Base-by-base conservation (phyloP, 2,888 invertebrate genomes). In the Stenoptilia bipunctidactyla region DNA sequence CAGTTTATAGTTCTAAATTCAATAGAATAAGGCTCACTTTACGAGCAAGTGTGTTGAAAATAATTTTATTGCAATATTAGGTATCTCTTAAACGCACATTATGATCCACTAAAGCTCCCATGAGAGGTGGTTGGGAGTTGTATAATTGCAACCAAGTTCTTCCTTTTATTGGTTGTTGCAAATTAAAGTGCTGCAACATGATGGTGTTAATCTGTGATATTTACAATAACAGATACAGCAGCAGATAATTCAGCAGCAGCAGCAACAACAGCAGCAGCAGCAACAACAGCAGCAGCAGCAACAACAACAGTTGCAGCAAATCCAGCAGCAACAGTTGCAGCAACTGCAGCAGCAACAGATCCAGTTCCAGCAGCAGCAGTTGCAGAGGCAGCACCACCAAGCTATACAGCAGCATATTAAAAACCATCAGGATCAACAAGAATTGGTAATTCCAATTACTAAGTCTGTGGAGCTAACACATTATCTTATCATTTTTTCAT, bases 361-460 rank as follows among this genome's bases (percentile, higher is more conserved):
- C 3, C 62, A 70, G 15, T 72, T 67, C 39, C 48, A 62, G 40
- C 68, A 70, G 35, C 67, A 66, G 38, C 77, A 79, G 34, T 51
- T 80, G 45, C 80, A 80, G 46, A 53, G 75, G 27, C 80, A 77
- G 46, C 74, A 74, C 38, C 64, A 68, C 46, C 88, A 89, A 48
- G 87, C 85, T 42, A 77, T 89, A 47, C 88, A 87, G 41, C 88
- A 87, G 46, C 87, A 87, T 40, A 72, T 86, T 8, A 85, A 88
- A 48, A 79, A 86, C 48, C 87, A 86, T 45, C 87, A 87, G 40
- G 85, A 76, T 51, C 85, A 62, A 47, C 84, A 82, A 57, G 87
- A 61, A 49, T 69, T 79, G 57, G 79, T 73, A 45, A 65, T n/a
- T n/a, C n/a, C n/a, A n/a, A n/a, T n/a, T n/a, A n/a, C n/a, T n/a